Percentiles rank a stretch among this genome's conserved stretches.
Conservation (phyloP, 2,888 invertebrate genomes). For the Rhamphomyia laevipes region DNA sequence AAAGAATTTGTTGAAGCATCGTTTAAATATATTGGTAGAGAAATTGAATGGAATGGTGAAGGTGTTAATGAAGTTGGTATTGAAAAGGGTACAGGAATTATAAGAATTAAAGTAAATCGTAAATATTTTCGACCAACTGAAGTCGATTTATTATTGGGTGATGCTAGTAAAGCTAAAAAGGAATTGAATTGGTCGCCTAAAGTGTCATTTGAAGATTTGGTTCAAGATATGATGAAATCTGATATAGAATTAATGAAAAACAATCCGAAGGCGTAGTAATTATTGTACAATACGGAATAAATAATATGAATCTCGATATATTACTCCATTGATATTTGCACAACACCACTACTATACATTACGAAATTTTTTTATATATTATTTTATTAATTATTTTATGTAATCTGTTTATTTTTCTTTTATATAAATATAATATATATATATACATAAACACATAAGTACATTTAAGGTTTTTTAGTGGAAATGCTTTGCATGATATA, state of each 20-base stretch:
- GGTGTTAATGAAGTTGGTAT: conserved; percentile 67
- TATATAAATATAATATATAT: too few relatives aligned
- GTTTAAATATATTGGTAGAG: conserved; percentile 69
- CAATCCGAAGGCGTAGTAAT: conserved; percentile 70
- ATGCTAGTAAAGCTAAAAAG: conserved; percentile 78
- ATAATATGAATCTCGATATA: too few relatives aligned
- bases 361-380: too few relatives aligned
- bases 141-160: conserved; percentile 90
- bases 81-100: conserved; percentile 55
- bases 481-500: too few relatives aligned
- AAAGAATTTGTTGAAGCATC: conserved; percentile 90
- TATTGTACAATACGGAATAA: too few relatives aligned
- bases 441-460: too few relatives aligned
- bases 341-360: too few relatives aligned
- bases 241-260: conserved; percentile 84
- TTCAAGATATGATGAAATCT: conserved; percentile 87
- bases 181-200: conserved; percentile 82
- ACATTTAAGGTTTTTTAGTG: too few relatives aligned
- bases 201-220: conserved; percentile 68
- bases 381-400: too few relatives aligned
- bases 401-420: too few relatives aligned
- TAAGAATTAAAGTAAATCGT: conserved; percentile 80
- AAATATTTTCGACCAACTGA: conserved; percentile 96
- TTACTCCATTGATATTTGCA: too few relatives aligned
- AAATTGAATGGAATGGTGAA: conserved; percentile 77